These are phyloP conservation scores for Taphrorychus bicolor DNA, from an alignment of 2,888 invertebrate genomes.

Conservation along the genomic window DNA sequence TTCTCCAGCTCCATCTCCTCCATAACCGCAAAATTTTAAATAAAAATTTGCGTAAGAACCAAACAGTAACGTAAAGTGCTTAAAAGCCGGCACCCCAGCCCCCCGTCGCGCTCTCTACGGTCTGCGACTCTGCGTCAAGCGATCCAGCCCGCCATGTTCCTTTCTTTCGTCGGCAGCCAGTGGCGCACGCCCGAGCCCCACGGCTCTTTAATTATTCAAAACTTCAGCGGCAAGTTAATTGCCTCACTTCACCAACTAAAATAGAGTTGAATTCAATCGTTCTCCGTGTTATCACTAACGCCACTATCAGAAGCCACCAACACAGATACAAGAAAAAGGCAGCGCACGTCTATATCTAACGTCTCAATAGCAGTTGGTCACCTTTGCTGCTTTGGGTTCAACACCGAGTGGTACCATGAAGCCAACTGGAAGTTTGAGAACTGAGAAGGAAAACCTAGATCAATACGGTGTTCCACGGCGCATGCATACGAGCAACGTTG, in stretches of 20 bases:
- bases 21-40: too few relatives aligned
- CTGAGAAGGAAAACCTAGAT: conserved; percentile 36
- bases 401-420: conserved; percentile 36
- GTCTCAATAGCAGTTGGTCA: not conserved
- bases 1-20: not conserved
- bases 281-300: too few relatives aligned
- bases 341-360: too few relatives aligned
- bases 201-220: conserved; percentile 3
- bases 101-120: not conserved
- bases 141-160: conserved; percentile 38
- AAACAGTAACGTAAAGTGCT: not conserved
- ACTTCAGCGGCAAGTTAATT: not conserved
- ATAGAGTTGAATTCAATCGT: not conserved
- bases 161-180: not conserved
- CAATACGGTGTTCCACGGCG: conserved; percentile 39
- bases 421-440: conserved; percentile 38
- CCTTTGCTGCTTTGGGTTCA: conserved; percentile 18
- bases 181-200: not conserved
- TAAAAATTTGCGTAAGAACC: too few relatives aligned
- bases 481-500: conserved; percentile 32
- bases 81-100: not conserved
- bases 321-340: too few relatives aligned
- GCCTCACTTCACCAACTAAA: not conserved
- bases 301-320: too few relatives aligned
- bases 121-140: conserved; percentile 2